Base-by-base conservation (phyloP, 2,888 invertebrate species). In the Drosophila quinaria region DNA sequence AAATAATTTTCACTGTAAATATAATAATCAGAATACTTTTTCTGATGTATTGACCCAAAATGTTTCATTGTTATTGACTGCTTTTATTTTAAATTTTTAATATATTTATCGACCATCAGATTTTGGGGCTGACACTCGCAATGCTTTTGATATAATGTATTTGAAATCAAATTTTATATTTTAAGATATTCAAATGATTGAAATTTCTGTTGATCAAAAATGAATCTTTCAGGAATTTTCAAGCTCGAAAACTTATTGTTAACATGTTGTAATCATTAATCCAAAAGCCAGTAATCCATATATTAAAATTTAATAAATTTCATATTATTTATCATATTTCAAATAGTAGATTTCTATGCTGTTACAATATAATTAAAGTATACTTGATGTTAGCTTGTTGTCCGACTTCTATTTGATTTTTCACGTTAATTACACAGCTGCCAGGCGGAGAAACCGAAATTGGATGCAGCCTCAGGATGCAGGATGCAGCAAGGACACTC, bases 371-470 rank as follows among this genome's bases (percentile, higher is more conserved):
- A 37, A 42, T 22, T 56, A 13, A 42, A 39, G 55, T 39, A 15
- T 42, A 31, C 15, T 44, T 42, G 44, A 37, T 29, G 19, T 17
- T 25, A 50, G n/a, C n/a, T n/a, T n/a, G n/a, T 58, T 46, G 47
- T 29, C 37, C 41, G 60, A 17, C 39, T 65, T 39, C 67, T 68
- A 81, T 79, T 66, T 62, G 74, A 68, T 74, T 76, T 89, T 89
- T 74, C 62, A 89, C 87, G 84, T 87, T 89, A 85, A 85, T 85
- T 85, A 85, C 74, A 81, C 80, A 73, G 71, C 69, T 62, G 70
- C 25, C 51, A 62, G 66, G 4, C 0, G 22, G 56, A 56, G 65
- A 69, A 73, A 41, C 47, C 22, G 37, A 31, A 56, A 63, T 47
- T 47, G 62, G 25, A 56, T 39, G 62, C 62, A 56, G 47, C 22